Percentiles rank a stretch among this genome's conserved stretches.
These are phyloP conservation scores for Apocheima hispidaria DNA, from an alignment of 2,888 invertebrate genomes.

Conservation along the genomic window DNA sequence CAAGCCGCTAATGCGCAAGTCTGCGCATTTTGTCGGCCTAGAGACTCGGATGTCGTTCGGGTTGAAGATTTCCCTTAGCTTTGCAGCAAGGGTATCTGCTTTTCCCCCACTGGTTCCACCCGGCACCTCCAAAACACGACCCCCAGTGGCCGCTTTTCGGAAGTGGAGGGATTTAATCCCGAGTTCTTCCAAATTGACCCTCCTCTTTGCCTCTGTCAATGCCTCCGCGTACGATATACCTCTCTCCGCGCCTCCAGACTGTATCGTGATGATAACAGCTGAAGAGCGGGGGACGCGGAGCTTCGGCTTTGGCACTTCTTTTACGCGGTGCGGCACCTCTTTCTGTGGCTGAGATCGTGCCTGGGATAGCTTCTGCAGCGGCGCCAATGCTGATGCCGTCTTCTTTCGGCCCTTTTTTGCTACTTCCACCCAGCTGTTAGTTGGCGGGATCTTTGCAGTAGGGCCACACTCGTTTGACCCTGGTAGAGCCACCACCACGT, in stretches of 20 bases:
- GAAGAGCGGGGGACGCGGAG: slow-evolving; percentile 22
- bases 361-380: too few relatives aligned
- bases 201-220: slow-evolving; percentile 18
- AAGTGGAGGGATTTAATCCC: slow-evolving; percentile 11
- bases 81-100: slow-evolving; percentile 31
- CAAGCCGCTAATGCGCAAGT: slow-evolving; percentile 34
- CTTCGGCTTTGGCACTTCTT: background rate
- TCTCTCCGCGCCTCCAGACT: slow-evolving; percentile 20
- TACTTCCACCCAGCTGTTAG: background rate
- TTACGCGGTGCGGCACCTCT: background rate
- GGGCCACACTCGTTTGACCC: too few relatives aligned
- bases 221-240: slow-evolving; percentile 27
- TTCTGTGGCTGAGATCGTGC: background rate
- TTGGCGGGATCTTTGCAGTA: background rate
- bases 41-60: slow-evolving; percentile 9
- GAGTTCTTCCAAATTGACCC: background rate
- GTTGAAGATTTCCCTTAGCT: slow-evolving; percentile 19
- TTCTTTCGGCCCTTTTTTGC: background rate
- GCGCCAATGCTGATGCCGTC: background rate
- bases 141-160: slow-evolving; percentile 28
- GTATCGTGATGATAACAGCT: slow-evolving; percentile 20
- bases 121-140: slow-evolving; percentile 27
- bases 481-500: too few relatives aligned
- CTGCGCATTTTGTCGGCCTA: slow-evolving; percentile 29
- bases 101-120: slow-evolving; percentile 14